Conservation (phyloP, 2,113 vertebrate species). For the Puma concolor region DNA sequence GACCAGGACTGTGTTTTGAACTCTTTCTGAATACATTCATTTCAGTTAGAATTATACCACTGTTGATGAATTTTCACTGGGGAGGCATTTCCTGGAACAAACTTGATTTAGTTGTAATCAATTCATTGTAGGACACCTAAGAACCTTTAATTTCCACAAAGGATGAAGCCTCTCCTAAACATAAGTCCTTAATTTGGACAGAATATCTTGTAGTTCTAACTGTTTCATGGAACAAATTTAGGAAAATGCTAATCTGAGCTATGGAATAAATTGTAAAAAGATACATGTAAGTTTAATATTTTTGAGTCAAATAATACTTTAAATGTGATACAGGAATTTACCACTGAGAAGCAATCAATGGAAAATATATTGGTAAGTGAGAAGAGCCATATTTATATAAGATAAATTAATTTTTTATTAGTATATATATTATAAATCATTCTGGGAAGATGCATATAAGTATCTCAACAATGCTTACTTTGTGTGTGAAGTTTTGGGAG, state of each 20-base stretch:
- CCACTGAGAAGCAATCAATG: not conserved
- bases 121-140: not conserved
- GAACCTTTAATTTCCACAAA: conserved; percentile 23
- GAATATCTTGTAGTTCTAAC: not conserved
- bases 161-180: not conserved
- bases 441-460: not conserved
- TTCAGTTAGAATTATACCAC: conserved; percentile 16
- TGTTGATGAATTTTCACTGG: conserved; percentile 3
- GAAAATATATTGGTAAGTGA: not conserved
- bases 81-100: conserved; percentile 27
- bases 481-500: not conserved
- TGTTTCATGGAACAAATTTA: not conserved
- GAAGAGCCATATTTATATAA: not conserved
- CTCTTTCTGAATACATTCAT: not conserved
- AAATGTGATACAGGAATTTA: conserved; percentile 21
- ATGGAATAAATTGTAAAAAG: conserved; percentile 18
- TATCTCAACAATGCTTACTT: conserved; percentile 16
- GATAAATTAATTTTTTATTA: conserved; percentile 12
- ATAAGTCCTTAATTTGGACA: not conserved
- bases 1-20: not conserved
- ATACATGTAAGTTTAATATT: not conserved
- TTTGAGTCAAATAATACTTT: conserved; percentile 29
- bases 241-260: not conserved
- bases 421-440: not conserved
- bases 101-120: conserved; percentile 1